Percentiles rank a stretch among this genome's conserved stretches.
Conservation (phyloP, 2,797 vertebrate genomes). For the Semotilus atromaculatus region DNA sequence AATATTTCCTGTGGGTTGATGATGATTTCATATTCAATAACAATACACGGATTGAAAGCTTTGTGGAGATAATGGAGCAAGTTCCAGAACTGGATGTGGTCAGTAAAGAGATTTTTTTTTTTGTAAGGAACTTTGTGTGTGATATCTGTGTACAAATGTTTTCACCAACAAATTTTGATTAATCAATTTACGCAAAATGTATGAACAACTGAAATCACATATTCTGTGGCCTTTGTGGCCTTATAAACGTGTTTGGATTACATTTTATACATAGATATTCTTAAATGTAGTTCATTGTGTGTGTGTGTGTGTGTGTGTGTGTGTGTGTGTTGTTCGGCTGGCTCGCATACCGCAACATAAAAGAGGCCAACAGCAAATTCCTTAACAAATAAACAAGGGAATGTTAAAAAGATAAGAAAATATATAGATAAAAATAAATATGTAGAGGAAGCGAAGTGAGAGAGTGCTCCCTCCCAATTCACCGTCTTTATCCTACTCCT, state of each 20-base stretch:
- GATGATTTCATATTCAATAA: slow-evolving; percentile 77
- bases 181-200: neutral
- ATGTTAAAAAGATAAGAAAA: too few relatives aligned
- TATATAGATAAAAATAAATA: too few relatives aligned
- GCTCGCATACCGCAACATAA: too few relatives aligned
- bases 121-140: neutral
- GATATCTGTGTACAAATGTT: neutral
- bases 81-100: slow-evolving; percentile 78
- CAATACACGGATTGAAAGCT: slow-evolving; percentile 73
- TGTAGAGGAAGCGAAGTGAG: too few relatives aligned
- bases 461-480: too few relatives aligned
- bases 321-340: too few relatives aligned
- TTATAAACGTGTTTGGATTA: neutral
- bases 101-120: slow-evolving; percentile 51
- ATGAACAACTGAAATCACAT: neutral
- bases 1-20: slow-evolving; percentile 83
- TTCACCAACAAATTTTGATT: too few relatives aligned
- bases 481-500: too few relatives aligned
- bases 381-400: too few relatives aligned
- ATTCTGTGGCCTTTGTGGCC: neutral
- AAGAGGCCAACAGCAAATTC: too few relatives aligned
- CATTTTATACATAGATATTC: neutral
- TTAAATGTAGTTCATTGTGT: too few relatives aligned
- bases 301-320: too few relatives aligned
- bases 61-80: slow-evolving; percentile 77